Percentiles rank a stretch among this genome's conserved stretches.
These are phyloP conservation scores for Harpalus rufipes DNA, from an alignment of 2,888 invertebrate species.

Conservation along the genomic window DNA sequence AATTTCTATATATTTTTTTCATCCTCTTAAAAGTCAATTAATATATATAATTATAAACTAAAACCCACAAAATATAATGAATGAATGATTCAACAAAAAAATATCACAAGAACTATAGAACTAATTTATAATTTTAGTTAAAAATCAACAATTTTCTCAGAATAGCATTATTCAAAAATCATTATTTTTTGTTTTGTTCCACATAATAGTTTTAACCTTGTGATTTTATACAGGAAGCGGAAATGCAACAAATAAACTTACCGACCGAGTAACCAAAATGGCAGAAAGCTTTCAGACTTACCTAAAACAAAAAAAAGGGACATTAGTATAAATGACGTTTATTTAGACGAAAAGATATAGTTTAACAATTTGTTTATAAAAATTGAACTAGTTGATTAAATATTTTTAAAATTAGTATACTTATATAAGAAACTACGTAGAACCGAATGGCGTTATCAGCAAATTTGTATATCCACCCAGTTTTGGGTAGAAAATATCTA, in stretches of 20 bases:
- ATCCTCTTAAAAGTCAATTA: background rate
- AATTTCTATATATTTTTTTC: background rate
- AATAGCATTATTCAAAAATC: background rate
- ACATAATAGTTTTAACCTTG: too few relatives aligned
- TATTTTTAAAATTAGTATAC: too few relatives aligned
- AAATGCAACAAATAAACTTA: constrained; percentile 6
- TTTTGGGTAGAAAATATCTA: too few relatives aligned
- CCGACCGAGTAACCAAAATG: background rate
- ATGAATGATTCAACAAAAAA: background rate
- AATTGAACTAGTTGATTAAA: too few relatives aligned
- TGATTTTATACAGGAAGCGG: background rate
- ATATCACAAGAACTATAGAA: background rate
- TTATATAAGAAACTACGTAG: too few relatives aligned
- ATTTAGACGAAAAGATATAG: too few relatives aligned
- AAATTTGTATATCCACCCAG: too few relatives aligned
- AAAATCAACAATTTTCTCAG: too few relatives aligned
- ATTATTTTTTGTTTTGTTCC: background rate
- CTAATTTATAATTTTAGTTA: background rate
- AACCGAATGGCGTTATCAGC: too few relatives aligned
- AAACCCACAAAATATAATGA: background rate
- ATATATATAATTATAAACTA: background rate
- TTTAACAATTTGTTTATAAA: too few relatives aligned
- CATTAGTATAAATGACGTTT: background rate
- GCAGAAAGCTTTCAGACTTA: background rate
- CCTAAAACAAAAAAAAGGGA: background rate